These are phyloP conservation scores for Vicugna pacos DNA, from an alignment of 2,113 vertebrate species.

Conservation along the genomic window DNA sequence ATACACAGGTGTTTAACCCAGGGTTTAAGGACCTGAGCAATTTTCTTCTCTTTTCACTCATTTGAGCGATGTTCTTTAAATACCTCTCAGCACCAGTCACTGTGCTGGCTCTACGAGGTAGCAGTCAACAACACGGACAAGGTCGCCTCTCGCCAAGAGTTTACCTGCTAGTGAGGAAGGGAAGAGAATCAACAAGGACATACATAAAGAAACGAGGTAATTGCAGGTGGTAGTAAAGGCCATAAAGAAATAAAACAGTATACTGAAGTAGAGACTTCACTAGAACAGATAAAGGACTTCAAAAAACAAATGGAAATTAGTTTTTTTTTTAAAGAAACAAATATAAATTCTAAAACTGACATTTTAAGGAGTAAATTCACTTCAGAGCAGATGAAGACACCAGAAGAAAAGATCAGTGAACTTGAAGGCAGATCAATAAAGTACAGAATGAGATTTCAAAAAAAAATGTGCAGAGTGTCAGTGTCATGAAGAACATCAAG, in stretches of 20 bases:
- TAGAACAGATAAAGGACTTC: background rate
- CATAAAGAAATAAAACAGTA: background rate
- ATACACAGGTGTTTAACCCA: background rate
- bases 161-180: background rate
- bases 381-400: background rate
- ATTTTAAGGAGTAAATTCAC: background rate
- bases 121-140: background rate
- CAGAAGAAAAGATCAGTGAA: background rate
- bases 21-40: background rate
- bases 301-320: background rate
- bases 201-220: background rate
- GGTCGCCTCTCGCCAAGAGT: background rate
- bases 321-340: background rate
- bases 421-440: background rate
- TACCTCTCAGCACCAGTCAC: background rate
- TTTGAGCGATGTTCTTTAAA: background rate
- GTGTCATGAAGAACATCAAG: background rate
- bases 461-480: background rate
- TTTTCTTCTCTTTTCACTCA: background rate
- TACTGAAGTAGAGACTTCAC: background rate
- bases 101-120: fast-evolving
- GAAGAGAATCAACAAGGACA: background rate
- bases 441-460: background rate
- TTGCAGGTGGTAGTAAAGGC: background rate
- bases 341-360: background rate